These are phyloP conservation scores for Drosophila nigrodunni DNA, from an alignment of 1,140 invertebrate genomes.

Conservation along the genomic window DNA sequence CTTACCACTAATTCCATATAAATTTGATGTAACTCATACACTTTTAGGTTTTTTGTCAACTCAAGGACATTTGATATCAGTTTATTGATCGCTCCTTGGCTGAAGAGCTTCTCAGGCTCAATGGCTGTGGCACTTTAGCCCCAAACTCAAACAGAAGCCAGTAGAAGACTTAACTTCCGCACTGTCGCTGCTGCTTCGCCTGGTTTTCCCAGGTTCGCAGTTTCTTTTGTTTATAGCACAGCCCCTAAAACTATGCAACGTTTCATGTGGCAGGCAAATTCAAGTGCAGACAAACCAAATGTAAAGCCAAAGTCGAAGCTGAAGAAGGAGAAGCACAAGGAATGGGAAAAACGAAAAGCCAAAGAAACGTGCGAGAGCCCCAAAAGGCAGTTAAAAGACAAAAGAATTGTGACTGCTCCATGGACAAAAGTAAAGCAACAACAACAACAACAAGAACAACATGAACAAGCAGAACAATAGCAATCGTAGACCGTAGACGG, in stretches of 20 bases:
- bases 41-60: too few species aligned
- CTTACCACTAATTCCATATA: too few species aligned
- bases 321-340: background rate
- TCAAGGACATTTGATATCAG: constrained; percentile 21
- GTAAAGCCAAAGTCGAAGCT: constrained; percentile 40
- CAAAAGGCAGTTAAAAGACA: constrained; percentile 71
- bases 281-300: constrained; percentile 23
- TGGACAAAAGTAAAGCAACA: constrained; percentile 20
- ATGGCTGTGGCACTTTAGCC: constrained; percentile 16
- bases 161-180: background rate
- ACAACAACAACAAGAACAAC: constrained; percentile 4
- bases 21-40: too few species aligned
- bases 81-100: constrained; percentile 19
- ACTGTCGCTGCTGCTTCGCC: background rate
- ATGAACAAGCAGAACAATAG: background rate
- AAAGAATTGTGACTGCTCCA: constrained; percentile 68
- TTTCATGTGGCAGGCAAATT: constrained; percentile 70
- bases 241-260: constrained; percentile 30
- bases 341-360: background rate
- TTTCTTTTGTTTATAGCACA: constrained; percentile 21
- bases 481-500: constrained; percentile 50
- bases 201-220: constrained; percentile 1
- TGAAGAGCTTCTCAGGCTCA: constrained; percentile 25
- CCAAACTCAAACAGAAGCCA: constrained; percentile 13
- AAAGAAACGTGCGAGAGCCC: constrained; percentile 39